Conservation (phyloP, 2,797 vertebrate species). For the Podargus strigoides region DNA sequence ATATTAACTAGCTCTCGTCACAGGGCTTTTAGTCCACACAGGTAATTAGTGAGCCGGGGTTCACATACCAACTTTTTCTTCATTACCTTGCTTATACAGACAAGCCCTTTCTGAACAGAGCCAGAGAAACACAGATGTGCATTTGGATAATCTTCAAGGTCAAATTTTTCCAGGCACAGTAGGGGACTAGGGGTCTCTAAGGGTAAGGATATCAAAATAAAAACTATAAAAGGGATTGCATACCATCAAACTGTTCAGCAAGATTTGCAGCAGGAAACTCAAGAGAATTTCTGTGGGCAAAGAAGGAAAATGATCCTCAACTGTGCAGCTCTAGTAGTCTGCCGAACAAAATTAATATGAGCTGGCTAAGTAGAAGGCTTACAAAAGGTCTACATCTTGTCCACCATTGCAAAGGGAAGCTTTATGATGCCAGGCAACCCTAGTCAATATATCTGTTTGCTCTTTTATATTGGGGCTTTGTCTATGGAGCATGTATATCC, state of each 20-base stretch:
- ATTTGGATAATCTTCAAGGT: background rate
- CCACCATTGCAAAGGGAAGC: background rate
- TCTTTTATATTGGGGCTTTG: background rate
- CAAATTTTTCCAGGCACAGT: background rate
- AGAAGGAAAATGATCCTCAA: background rate
- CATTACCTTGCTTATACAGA: background rate
- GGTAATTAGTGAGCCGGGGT: background rate
- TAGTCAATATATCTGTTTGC: background rate
- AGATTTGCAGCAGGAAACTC: background rate
- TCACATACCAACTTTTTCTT: background rate
- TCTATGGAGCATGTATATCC: background rate
- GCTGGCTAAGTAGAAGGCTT: background rate
- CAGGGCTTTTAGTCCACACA: background rate
- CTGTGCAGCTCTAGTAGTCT: background rate
- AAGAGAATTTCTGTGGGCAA: background rate
- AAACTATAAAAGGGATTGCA: background rate
- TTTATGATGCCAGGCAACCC: background rate
- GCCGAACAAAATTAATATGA: background rate
- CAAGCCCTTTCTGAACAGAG: background rate
- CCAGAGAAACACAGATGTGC: background rate
- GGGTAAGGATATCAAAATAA: background rate
- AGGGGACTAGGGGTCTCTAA: background rate
- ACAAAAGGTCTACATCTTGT: background rate
- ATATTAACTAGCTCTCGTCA: background rate
- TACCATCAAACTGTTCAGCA: background rate